Conservation (phyloP, 1,140 invertebrate species). For the Drosophila parabipectinata region DNA sequence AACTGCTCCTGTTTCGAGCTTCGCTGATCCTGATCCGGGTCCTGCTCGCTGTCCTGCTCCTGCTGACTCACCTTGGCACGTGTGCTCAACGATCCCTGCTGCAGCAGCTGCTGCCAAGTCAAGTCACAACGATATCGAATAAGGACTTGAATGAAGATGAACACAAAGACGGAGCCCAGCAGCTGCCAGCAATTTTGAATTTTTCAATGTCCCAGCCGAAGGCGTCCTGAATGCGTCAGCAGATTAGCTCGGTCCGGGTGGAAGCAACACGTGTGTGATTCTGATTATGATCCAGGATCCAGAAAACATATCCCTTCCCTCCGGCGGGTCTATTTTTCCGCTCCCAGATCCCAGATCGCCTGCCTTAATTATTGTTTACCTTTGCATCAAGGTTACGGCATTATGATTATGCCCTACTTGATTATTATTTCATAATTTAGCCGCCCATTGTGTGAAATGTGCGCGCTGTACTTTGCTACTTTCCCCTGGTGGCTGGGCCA, state of each 20-base stretch:
- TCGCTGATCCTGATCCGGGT: conserved; percentile 23
- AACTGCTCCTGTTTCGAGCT: conserved; percentile 23
- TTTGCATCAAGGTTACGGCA: conserved; percentile 72
- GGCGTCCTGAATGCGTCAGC: conserved; percentile 34
- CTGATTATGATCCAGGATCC: conserved; percentile 34
- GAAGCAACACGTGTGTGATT: conserved; percentile 69
- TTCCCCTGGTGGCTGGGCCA: conserved; percentile 18
- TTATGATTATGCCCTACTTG: conserved; percentile 69
- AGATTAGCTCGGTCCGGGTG: conserved; percentile 49
- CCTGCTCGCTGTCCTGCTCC: conserved; percentile 24
- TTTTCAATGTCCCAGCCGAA: conserved; percentile 34
- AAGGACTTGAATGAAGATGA: conserved; percentile 21
- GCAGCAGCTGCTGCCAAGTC: conserved; percentile 36
- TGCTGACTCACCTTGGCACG: conserved; percentile 73
- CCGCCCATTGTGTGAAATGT: conserved; percentile 21
- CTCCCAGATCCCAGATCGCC: conserved; percentile 24
- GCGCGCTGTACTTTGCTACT: background rate
- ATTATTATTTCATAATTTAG: conserved; percentile 77
- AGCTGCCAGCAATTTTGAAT: conserved; percentile 46
- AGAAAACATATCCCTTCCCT: conserved; percentile 13
- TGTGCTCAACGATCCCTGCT: conserved; percentile 31
- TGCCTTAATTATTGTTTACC: conserved; percentile 76
- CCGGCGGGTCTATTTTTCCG: background rate
- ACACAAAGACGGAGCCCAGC: conserved; percentile 20
- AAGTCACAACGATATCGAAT: conserved; percentile 26